Evolutionary conservation across 1,140 invertebrate genomes (phyloP), one percentile per base, ranked within the genome.

Genomic region (Zaprionus inermis): DNA sequence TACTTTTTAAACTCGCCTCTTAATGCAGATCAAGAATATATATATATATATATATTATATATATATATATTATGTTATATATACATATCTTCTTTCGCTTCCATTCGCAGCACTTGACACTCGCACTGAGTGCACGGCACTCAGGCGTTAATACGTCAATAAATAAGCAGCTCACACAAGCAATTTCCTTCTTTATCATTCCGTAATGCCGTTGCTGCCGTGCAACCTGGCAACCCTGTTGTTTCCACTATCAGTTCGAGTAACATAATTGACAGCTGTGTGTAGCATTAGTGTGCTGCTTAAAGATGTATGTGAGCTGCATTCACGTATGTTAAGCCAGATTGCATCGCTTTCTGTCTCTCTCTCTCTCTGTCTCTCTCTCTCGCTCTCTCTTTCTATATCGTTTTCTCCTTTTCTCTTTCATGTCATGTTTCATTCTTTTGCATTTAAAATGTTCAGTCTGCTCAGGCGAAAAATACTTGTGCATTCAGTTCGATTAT

Each of bases 211-310:
- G 2, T 44, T 44, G 9, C n/a, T 20, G 18, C 20, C 20, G 44
- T 46, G 18, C n/a, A n/a, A 49, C 10, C 7, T 32, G 6, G 30
- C 10, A 32, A 10, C 24, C 24, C 10, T 49, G 20, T 49, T 49
- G 18, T 49, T 18, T 44, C 38, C 38, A 44, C 38, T 49, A 49
- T 49, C 18, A 49, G 20, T 49, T 22, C 16, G 18, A 20, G 44
- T 18, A 49, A 49, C 18, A 49, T 49, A 49, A 49, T 49, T 49
- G 44, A 49, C 44, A 49, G 44, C 44, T 49, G 44, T 49, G 44
- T 49, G 44, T 16, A 2, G 44, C 44, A 49, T 49, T 49, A 22
- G 44, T 49, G 44, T 18, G 38, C 38, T 44, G 44, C 10, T 49
- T 49, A 20, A 49, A 49, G 44, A 49, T 49, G 44, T 11, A 49